phyloP scores from a whole-genome alignment of 2,113 vertebrate genomes.

The Cololabis saira region DNA sequence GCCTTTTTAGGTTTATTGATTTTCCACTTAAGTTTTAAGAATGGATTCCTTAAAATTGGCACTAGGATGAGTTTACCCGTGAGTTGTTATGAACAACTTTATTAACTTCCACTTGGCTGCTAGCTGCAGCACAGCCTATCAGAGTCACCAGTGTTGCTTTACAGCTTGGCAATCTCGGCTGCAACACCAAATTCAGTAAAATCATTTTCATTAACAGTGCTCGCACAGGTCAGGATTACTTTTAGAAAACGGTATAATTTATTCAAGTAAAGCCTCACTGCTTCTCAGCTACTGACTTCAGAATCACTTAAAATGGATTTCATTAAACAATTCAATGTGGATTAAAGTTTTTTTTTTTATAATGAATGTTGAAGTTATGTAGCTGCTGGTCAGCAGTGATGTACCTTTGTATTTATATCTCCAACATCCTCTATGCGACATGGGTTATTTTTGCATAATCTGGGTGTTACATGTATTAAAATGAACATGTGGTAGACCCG shows the following conservation, averaged over 20 bases:
- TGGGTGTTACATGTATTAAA: not conserved
- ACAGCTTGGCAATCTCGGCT: constrained; percentile 1
- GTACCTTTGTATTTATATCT: constrained; percentile 21
- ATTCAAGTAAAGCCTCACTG: not conserved
- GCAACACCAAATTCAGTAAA: not conserved
- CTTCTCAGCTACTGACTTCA: constrained; percentile 6
- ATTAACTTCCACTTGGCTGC: too few relatives aligned
- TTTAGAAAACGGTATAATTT: not conserved
- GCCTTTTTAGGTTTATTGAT: too few relatives aligned
- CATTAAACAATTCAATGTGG: constrained; percentile 23
- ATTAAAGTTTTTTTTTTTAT: constrained; percentile 9
- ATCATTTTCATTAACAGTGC: constrained; percentile 19
- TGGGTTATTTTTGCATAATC: not conserved
- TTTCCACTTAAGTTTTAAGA: too few relatives aligned
- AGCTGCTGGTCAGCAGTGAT: constrained; percentile 4
- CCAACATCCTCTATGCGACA: not conserved
- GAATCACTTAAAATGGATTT: constrained; percentile 11
- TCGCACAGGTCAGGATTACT: constrained; percentile 12
- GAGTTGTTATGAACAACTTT: too few relatives aligned
- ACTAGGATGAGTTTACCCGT: too few relatives aligned
- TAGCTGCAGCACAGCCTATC: constrained; percentile 3
- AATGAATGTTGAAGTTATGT: constrained; percentile 16
- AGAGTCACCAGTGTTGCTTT: not conserved
- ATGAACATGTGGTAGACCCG: too few relatives aligned
- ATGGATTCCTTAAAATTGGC: too few relatives aligned